A percentile compares a stretch with the other conserved stretches of the same genome.
phyloP scores from a whole-genome alignment of 2,888 invertebrate genomes.

The Metellina segmentata region DNA sequence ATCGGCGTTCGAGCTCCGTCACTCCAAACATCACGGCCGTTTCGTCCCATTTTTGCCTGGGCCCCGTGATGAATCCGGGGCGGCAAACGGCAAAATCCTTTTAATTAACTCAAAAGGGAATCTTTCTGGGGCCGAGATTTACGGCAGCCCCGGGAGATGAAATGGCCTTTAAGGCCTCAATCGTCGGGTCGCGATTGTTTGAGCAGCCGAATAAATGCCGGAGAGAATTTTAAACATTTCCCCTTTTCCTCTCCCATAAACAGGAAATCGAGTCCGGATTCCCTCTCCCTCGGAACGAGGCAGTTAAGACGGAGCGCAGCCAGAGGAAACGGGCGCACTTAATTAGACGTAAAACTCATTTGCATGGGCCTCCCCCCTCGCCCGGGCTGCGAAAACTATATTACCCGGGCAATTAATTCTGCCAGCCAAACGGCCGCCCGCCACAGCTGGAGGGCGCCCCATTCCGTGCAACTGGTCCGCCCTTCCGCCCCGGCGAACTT shows the following conservation, averaged over 20 bases:
- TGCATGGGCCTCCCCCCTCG: conserved; percentile 53
- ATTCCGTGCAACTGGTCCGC: conserved; percentile 69
- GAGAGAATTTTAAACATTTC: conserved; percentile 74
- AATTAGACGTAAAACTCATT: conserved; percentile 76
- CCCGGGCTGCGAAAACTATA: conserved; percentile 62
- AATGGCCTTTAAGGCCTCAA: conserved; percentile 59
- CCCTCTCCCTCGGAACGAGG: conserved; percentile 49
- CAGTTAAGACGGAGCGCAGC: conserved; percentile 56
- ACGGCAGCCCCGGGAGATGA: conserved; percentile 16
- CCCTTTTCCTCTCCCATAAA: conserved; percentile 56
- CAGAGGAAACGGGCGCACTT: conserved; percentile 57
- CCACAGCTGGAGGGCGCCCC: conserved; percentile 65
- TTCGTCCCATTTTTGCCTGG: conserved; percentile 36
- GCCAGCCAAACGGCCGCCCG: conserved; percentile 44
- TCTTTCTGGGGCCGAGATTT: conserved; percentile 59
- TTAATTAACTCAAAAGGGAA: conserved; percentile 71
- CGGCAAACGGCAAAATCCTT: conserved; percentile 50
- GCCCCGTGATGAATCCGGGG: conserved; percentile 54
- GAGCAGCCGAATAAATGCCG: conserved; percentile 72
- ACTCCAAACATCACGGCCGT: conserved; percentile 23
- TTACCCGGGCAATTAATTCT: conserved; percentile 74
- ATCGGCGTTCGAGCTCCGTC: conserved; percentile 10
- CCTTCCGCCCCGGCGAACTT: not conserved
- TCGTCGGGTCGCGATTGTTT: conserved; percentile 73
- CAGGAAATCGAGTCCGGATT: conserved; percentile 67